Base-by-base conservation (phyloP, 2,797 vertebrate species). In the Limnodromus scolopaceus region DNA sequence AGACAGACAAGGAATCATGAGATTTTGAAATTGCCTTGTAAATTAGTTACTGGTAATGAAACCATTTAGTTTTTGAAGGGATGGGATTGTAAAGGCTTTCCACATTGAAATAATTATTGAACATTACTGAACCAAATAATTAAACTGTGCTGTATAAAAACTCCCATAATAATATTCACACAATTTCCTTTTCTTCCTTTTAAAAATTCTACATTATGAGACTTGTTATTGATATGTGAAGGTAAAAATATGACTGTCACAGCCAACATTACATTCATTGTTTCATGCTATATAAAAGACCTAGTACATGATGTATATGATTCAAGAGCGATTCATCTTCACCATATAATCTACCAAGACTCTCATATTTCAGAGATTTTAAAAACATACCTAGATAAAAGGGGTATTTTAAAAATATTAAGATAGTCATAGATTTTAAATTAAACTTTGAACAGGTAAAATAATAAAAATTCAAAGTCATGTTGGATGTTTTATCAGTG, bases 121-220 rank as follows among this genome's bases (percentile, higher is more conserved):
- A 93, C 93, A 98, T 97, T 98, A 97, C 96, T 97, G 98, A 98
- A 98, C 97, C 97, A 98, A 98, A 98, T 98, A 98, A 98, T 98
- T 98, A 98, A 97, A 97, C 84, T 76, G 81, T 95, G 97, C 93
- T 94, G 84, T 95, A 96, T 95, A 97, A 97, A 97, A 98, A 84
- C 23, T 49, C 97, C 95, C 96, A 94, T 93, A 97, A 96, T 96
- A 98, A 97, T 95, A 97, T 89, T 95, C 97, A 96, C 91, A 97
- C 74, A 54, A 96, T 94, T 98, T 96, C 93, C 87, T 90, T 97
- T 94, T 92, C 89, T 97, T 92, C 84, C 76, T 82, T 81, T 92
- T 84, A 4, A 18, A 80, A 81, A 87, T 96, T 82, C 86, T 97
- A 96, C 96, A 98, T 98, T 97, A 94, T 87, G 89, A 95, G 93